Base-by-base conservation (phyloP, 2,113 vertebrate species). In the Lichenostomus cassidix region DNA sequence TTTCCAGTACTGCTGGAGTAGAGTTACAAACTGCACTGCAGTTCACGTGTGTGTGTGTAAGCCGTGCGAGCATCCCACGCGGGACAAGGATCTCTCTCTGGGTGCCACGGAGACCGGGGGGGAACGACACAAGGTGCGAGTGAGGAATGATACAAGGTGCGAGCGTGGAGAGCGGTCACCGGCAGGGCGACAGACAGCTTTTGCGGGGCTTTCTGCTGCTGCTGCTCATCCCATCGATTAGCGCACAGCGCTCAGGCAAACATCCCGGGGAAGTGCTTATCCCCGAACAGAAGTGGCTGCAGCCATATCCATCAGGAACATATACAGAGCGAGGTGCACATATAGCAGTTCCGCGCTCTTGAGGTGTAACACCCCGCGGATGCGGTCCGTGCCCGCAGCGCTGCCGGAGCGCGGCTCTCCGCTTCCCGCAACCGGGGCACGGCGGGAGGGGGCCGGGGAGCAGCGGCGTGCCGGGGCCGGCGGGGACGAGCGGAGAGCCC, bases 321-420 rank as follows among this genome's bases (percentile, higher is more conserved):
- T 0, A 12, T 1, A 11, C 0, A 41, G 1, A 27, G 22, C 16
- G 70, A n/a, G 35, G 8, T 8, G 53, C 4, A 7, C 1, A 8
- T 5, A 22, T 0, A 46, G 37, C 75, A 37, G 28, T 4, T 15
- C 39, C 33, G 6, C 1, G 75, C n/a, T 65, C 41, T 19, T 19
- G 8, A 25, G 74, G 31, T 28, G 20, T 4, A 6, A 35, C 12
- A 22, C 1, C 25, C 46, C 24, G 41, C 46, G n/a, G 76, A 60
- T 20, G 94, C 33, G 18, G 20, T 80, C 80, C 65, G 3, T 11
- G 60, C 24, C 19, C 10, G 1, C 27, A 4, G 74, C 31, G 49
- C 83, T 27, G 41, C 71, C 5, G 39, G 55, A 44, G 49, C 23
- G 35, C 52, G 12, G 76, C 5, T 88, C 56, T 41, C 47, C 58